A percentile compares a stretch with the other conserved stretches of the same genome.
These are phyloP conservation scores for Mormyrus lacerda DNA, from an alignment of 2,113 vertebrate species.

Conservation along the genomic window DNA sequence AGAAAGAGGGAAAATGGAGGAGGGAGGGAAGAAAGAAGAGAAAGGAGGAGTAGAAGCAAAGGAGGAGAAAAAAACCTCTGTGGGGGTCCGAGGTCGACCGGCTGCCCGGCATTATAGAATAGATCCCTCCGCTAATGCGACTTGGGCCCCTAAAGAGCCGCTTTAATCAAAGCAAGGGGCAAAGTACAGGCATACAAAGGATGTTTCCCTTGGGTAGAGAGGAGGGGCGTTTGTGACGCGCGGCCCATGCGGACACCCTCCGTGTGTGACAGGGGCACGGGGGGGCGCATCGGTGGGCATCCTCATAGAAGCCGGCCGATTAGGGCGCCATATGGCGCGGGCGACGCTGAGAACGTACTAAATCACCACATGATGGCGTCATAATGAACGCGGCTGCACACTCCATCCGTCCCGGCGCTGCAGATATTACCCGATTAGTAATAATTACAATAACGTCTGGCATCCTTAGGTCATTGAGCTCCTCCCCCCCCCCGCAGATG, in stretches of 20 bases:
- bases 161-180: neutral
- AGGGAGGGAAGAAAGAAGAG: neutral
- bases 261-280: neutral
- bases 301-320: neutral
- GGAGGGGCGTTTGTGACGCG: neutral
- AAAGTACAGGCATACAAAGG: neutral
- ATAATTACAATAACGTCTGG: neutral
- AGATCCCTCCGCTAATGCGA: neutral
- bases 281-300: neutral
- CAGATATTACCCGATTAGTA: neutral
- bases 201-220: neutral
- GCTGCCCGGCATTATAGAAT: neutral
- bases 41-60: neutral
- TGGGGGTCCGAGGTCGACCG: neutral
- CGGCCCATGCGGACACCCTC: neutral
- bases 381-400: neutral
- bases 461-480: neutral
- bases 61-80: neutral
- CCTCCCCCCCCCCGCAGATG: neutral
- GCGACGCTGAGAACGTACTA: neutral
- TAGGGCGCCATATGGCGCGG: neutral
- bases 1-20: neutral
- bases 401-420: neutral
- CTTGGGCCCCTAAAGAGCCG: neutral
- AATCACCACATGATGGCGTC: neutral